Evolutionary conservation across 2,797 vertebrate genomes (phyloP).

Genomic region (Sebastes goodei): DNA sequence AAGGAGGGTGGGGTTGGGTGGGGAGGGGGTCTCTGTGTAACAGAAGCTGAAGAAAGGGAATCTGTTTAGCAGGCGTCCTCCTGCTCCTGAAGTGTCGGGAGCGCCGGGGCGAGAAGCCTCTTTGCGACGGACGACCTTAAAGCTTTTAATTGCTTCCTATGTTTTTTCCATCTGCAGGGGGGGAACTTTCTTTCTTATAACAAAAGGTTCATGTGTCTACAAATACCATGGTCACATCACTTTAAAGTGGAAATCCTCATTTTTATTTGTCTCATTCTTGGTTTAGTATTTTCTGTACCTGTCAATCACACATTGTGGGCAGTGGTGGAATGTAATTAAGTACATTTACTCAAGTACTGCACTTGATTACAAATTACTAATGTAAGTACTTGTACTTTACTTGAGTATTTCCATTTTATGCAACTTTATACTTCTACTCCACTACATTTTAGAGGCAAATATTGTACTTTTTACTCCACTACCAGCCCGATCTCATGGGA

Average conservation of each 20-base stretch:
- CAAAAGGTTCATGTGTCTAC: neutral
- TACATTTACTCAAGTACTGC: neutral
- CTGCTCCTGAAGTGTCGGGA: constrained; percentile 62
- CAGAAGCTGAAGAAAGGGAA: constrained; percentile 60
- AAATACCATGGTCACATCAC: neutral
- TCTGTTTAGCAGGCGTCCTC: constrained; percentile 87
- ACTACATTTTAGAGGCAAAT: neutral
- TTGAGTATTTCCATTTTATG: no score
- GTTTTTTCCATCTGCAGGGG: constrained; percentile 85
- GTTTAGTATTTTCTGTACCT: neutral
- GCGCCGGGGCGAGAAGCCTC: constrained; percentile 52
- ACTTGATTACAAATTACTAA: neutral
- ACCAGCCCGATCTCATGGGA: no score
- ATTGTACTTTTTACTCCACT: neutral
- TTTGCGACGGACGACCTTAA: constrained; percentile 74
- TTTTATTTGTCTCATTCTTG: neutral
- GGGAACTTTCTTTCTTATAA: constrained; percentile 57
- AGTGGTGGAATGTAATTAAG: neutral
- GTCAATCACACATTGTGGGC: neutral
- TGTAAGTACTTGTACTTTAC: neutral
- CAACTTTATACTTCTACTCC: neutral
- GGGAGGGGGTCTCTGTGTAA: constrained; percentile 71
- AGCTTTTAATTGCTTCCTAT: constrained; percentile 87
- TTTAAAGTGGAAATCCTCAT: neutral
- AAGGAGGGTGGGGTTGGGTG: constrained; percentile 65